A percentile compares a stretch with the other conserved stretches of the same genome.
phyloP scores from a whole-genome alignment of 2,797 vertebrate genomes.

The Hypotaenidia philippensis region DNA sequence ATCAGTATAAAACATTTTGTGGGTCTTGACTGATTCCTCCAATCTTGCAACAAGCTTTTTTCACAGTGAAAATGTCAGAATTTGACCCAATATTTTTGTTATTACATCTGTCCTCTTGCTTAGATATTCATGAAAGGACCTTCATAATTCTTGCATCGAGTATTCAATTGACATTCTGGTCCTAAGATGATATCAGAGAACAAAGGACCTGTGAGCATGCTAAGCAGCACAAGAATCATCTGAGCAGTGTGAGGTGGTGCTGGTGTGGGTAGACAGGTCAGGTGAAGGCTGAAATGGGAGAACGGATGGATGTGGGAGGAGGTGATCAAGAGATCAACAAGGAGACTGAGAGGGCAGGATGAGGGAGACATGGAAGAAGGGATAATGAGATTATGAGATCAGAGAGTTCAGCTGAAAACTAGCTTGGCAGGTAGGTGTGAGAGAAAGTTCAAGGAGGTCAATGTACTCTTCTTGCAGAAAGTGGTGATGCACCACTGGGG shows the following conservation, averaged over 20 bases:
- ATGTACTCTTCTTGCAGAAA: neutral
- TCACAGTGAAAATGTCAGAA: neutral
- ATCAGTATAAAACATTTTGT: neutral
- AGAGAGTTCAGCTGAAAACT: neutral
- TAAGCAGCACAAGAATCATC: fast-evolving
- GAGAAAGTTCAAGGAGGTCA: neutral
- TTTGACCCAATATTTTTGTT: neutral
- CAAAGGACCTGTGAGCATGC: neutral
- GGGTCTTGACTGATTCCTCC: neutral
- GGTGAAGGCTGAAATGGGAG: neutral
- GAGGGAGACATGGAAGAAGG: neutral
- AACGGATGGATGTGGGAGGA: neutral
- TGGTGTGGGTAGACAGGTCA: neutral
- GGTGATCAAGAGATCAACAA: neutral
- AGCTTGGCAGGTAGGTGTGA: neutral
- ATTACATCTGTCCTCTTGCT: neutral
- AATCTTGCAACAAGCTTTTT: neutral
- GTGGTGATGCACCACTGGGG: neutral
- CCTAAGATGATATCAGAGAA: neutral
- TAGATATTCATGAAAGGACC: neutral
- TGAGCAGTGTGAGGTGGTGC: neutral
- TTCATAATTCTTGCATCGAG: neutral
- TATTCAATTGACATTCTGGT: neutral
- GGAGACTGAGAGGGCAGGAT: neutral
- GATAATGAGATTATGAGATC: constrained; percentile 21